Evolutionary conservation across 2,888 invertebrate species (phyloP).

Genomic region (Neuroscelio doddi): DNA sequence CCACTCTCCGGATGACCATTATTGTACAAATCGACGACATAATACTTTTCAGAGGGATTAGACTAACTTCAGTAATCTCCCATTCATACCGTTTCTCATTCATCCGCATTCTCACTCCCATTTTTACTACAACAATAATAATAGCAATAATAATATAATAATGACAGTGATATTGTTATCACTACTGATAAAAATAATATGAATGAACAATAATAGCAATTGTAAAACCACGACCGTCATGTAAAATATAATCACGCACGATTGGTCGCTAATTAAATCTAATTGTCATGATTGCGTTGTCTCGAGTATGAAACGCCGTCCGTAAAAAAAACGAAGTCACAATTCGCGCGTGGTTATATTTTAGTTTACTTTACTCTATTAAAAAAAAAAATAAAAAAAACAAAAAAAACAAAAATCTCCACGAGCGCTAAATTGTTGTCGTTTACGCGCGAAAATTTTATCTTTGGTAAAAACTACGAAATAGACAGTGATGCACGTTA

Average conservation of each 20-base stretch:
- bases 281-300: constrained; percentile 24
- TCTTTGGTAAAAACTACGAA: constrained; percentile 72
- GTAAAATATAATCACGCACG: constrained; percentile 11
- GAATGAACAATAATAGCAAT: constrained; percentile 21
- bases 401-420: no score
- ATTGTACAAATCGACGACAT: constrained; percentile 68
- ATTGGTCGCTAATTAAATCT: constrained; percentile 1
- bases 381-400: constrained; percentile 18
- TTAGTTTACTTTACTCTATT: constrained; percentile 5
- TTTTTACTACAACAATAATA: constrained; percentile 1
- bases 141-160: constrained; percentile 16
- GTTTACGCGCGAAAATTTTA: constrained; percentile 45
- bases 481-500: constrained; percentile 63
- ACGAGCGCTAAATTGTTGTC: constrained; percentile 28
- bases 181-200: constrained; percentile 9
- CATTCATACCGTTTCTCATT: constrained; percentile 38
- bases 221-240: constrained; percentile 20
- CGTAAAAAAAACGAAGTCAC: constrained; percentile 3
- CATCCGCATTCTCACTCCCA: constrained; percentile 26
- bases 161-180: neutral
- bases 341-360: neutral
- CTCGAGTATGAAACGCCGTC: constrained; percentile 12
- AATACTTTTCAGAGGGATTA: constrained; percentile 66
- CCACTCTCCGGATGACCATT: constrained; percentile 51
- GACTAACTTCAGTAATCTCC: constrained; percentile 52